Conservation (phyloP, 2,113 vertebrate genomes). For the Gadus macrocephalus region DNA sequence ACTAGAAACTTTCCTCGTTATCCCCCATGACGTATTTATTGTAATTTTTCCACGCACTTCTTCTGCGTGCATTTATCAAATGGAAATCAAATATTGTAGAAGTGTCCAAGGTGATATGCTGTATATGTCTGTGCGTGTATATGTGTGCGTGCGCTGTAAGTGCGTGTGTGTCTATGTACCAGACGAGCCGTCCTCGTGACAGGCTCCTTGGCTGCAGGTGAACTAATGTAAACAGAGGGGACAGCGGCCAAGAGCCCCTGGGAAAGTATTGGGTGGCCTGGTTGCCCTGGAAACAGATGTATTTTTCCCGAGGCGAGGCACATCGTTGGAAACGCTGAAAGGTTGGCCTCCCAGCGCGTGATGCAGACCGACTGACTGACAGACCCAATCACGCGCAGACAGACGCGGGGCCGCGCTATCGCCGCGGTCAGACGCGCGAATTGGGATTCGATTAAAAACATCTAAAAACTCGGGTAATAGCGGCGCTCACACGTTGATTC, state of each 20-base stretch:
- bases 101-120: too few relatives aligned
- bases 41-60: too few relatives aligned
- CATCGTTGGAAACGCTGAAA: constrained; percentile 71
- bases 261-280: constrained; percentile 68
- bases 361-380: constrained; percentile 59
- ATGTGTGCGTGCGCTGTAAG: background rate
- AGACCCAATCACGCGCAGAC: constrained; percentile 43
- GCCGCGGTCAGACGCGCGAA: background rate
- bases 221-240: constrained; percentile 68
- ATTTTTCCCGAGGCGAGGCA: constrained; percentile 60
- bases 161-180: too few relatives aligned
- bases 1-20: constrained; percentile 6
- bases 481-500: too few relatives aligned
- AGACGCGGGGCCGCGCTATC: background rate
- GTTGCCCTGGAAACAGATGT: constrained; percentile 81
- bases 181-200: too few relatives aligned
- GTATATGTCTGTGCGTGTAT: background rate
- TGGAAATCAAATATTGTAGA: too few relatives aligned
- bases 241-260: constrained; percentile 55
- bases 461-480: too few relatives aligned
- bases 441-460: background rate
- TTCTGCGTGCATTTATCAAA: too few relatives aligned
- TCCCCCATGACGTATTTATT: background rate
- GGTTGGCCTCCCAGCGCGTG: constrained; percentile 67
- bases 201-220: background rate